A percentile compares a stretch with the other conserved stretches of the same genome.
Conservation (phyloP, 2,888 invertebrate genomes). For the Griposia aprilina region DNA sequence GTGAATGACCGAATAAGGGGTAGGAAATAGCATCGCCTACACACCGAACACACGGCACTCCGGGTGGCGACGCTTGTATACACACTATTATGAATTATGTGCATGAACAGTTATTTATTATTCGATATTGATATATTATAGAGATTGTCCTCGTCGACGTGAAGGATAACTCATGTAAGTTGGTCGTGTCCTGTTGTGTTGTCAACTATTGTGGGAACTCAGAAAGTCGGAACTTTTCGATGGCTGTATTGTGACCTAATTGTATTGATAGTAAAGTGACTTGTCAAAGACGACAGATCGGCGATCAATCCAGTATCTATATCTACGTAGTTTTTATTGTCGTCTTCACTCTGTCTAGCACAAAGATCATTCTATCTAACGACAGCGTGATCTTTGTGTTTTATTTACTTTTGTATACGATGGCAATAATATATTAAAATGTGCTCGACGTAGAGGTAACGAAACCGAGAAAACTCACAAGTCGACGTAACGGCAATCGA, state of each 20-base stretch:
- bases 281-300: background rate
- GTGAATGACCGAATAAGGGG: slow-evolving; percentile 47
- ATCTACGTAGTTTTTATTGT: background rate
- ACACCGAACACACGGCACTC: slow-evolving; percentile 25
- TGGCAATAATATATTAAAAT: background rate
- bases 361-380: background rate
- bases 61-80: slow-evolving; percentile 29
- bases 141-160: background rate
- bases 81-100: slow-evolving; percentile 19
- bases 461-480: background rate
- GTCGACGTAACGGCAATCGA: background rate
- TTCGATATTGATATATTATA: slow-evolving; percentile 26
- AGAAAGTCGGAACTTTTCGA: slow-evolving; percentile 3
- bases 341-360: background rate
- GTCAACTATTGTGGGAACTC: slow-evolving; percentile 5
- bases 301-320: background rate
- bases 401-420: too few species aligned
- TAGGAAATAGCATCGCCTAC: slow-evolving; percentile 26
- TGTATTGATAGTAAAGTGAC: background rate
- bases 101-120: slow-evolving; percentile 38
- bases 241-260: slow-evolving; percentile 12
- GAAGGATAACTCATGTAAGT: slow-evolving; percentile 29
- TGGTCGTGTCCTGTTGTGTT: slow-evolving; percentile 25
- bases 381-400: background rate
- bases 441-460: background rate